A percentile compares a stretch with the other conserved stretches of the same genome.
Evolutionary conservation across 2,888 invertebrate species (phyloP).

Genomic region (Tetramorium bicarinatum): DNA sequence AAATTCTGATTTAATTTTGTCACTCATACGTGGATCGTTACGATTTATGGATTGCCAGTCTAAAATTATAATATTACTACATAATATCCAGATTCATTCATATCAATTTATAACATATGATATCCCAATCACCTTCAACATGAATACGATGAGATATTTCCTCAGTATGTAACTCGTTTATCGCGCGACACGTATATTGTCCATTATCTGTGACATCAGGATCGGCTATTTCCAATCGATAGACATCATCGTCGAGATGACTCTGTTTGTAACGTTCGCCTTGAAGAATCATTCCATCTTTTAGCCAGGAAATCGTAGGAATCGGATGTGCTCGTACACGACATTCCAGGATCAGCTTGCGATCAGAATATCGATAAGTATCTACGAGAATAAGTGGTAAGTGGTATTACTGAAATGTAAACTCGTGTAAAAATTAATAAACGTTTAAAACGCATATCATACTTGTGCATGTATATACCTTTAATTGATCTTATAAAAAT

Average conservation of each 20-base stretch:
- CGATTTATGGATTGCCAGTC: constrained; percentile 62
- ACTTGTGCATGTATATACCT: constrained; percentile 87
- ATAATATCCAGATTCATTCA: neutral
- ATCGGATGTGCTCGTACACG: constrained; percentile 92
- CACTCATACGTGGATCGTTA: constrained; percentile 65
- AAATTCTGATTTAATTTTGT: constrained; percentile 70
- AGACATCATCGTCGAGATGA: constrained; percentile 92
- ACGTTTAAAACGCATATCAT: neutral
- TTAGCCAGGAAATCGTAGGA: constrained; percentile 92
- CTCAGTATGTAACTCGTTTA: constrained; percentile 90
- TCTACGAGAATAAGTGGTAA: constrained; percentile 87
- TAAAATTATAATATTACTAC: constrained; percentile 15
- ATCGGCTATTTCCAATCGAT: constrained; percentile 90
- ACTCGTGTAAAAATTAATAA: neutral
- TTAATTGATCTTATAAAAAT: constrained; percentile 92
- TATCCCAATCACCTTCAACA: constrained; percentile 88
- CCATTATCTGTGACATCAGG: constrained; percentile 92
- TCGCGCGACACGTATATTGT: constrained; percentile 92
- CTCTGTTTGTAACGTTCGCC: constrained; percentile 90
- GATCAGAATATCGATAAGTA: constrained; percentile 90
- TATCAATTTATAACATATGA: neutral
- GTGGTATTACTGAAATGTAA: neutral
- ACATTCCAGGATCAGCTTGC: constrained; percentile 93
- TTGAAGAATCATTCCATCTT: constrained; percentile 89
- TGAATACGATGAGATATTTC: constrained; percentile 92